A percentile compares a stretch with the other conserved stretches of the same genome.
These are phyloP conservation scores for Drosophila austrosaltans DNA, from an alignment of 2,888 invertebrate species.

Conservation along the genomic window DNA sequence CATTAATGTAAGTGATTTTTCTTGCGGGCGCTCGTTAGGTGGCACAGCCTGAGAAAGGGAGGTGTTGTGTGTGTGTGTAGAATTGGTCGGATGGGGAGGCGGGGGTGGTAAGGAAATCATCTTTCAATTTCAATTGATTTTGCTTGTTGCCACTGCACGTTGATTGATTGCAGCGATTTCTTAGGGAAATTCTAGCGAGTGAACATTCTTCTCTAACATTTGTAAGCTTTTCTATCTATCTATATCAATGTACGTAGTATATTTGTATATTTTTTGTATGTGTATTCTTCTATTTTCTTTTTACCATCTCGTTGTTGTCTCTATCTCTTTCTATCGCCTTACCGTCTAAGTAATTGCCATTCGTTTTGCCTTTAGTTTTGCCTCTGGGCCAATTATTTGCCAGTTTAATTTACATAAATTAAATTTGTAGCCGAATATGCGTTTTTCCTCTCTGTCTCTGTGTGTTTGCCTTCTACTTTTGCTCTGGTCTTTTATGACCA, in stretches of 20 bases:
- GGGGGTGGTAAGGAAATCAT: constrained; percentile 59
- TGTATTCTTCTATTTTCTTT: not conserved
- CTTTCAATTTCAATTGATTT: constrained; percentile 80
- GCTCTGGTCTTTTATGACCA: constrained; percentile 43
- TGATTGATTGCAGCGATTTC: constrained; percentile 78
- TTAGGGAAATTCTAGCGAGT: constrained; percentile 59
- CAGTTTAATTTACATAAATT: constrained; percentile 64
- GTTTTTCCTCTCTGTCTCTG: constrained; percentile 25
- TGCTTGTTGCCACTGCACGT: constrained; percentile 72
- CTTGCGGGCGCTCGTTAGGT: constrained; percentile 63
- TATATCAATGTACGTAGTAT: not conserved
- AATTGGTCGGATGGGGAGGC: constrained; percentile 15
- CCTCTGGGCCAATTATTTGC: constrained; percentile 58
- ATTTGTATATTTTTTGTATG: constrained; percentile 23
- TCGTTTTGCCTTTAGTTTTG: constrained; percentile 27
- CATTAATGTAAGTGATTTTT: constrained; percentile 79
- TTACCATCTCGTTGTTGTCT: not conserved
- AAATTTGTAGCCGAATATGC: constrained; percentile 39
- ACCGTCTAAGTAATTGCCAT: constrained; percentile 73
- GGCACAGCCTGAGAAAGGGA: not conserved
- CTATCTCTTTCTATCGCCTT: constrained; percentile 26
- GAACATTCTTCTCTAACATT: constrained; percentile 34
- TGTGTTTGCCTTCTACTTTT: constrained; percentile 35
- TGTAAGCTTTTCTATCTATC: constrained; percentile 41
- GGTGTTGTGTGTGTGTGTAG: constrained; percentile 17